phyloP scores from a whole-genome alignment of 2,113 vertebrate species.

The Phalacrocorax carbo region DNA sequence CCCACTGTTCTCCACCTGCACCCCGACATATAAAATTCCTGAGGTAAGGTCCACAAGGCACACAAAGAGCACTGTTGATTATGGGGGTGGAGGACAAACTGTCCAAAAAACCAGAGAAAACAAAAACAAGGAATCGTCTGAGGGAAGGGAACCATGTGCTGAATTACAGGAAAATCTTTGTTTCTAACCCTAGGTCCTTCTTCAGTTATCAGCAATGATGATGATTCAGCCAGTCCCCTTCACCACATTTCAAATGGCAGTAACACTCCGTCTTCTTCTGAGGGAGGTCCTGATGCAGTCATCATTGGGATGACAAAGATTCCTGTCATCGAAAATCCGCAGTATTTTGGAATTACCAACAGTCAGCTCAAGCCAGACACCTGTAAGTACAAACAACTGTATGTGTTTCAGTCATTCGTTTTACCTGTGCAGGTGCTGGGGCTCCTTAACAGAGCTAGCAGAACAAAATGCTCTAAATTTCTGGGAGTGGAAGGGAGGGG shows the following conservation, averaged over 20 bases:
- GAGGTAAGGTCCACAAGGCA: not conserved
- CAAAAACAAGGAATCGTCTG: not conserved
- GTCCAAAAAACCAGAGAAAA: not conserved
- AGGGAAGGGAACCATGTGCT: not conserved
- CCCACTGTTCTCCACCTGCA: not conserved
- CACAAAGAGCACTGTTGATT: not conserved
- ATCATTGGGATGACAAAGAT: constrained; percentile 98
- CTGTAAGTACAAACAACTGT: constrained; percentile 83
- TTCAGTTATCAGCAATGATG: constrained; percentile 95
- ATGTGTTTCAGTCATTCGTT: constrained; percentile 22
- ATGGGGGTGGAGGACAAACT: not conserved
- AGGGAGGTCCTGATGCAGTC: constrained; percentile 91
- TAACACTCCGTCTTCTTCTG: constrained; percentile 92
- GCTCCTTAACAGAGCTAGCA: constrained; percentile 6
- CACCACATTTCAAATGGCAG: constrained; percentile 96
- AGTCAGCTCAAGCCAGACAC: constrained; percentile 93
- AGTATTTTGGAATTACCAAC: constrained; percentile 95
- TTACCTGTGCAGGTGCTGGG: not conserved
- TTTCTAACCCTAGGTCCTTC: constrained; percentile 83
- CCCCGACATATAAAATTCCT: not conserved
- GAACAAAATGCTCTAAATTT: not conserved
- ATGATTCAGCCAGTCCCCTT: constrained; percentile 93
- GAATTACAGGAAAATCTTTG: constrained; percentile 53
- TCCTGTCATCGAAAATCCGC: constrained; percentile 94
- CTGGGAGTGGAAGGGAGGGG: not conserved